phyloP scores from a whole-genome alignment of 2,113 vertebrate species.

The Lontra canadensis region DNA sequence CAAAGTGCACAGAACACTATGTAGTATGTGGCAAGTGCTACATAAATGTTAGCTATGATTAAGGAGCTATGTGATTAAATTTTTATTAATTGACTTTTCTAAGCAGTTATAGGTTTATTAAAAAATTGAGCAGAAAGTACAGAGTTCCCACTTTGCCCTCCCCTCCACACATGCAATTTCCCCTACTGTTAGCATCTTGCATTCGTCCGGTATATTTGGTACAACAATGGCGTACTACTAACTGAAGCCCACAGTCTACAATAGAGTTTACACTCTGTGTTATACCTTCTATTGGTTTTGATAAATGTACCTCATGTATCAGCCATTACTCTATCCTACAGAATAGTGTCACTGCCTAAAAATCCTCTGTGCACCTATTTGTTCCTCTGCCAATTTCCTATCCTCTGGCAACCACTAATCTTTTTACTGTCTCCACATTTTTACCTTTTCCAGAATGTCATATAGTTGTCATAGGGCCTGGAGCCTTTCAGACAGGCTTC shows the following conservation, averaged over 20 bases:
- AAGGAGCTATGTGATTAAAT: not conserved
- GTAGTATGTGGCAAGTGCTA: not conserved
- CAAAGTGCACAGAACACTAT: not conserved
- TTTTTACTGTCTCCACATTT: not conserved
- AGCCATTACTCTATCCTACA: not conserved
- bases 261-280: not conserved
- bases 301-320: not conserved
- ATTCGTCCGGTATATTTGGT: not conserved
- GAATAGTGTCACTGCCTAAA: not conserved
- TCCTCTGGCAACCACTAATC: not conserved
- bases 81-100: not conserved
- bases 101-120: not conserved
- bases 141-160: not conserved
- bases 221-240: not conserved
- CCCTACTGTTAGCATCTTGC: not conserved
- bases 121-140: not conserved
- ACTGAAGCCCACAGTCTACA: not conserved
- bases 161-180: not conserved
- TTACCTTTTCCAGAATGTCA: not conserved
- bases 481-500: not conserved
- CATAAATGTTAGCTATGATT: not conserved
- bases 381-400: no score
- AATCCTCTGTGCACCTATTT: not conserved
- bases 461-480: not conserved
- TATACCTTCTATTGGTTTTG: not conserved